Base-by-base conservation (phyloP, 2,113 vertebrate genomes). In the Anolis carolinensis region DNA sequence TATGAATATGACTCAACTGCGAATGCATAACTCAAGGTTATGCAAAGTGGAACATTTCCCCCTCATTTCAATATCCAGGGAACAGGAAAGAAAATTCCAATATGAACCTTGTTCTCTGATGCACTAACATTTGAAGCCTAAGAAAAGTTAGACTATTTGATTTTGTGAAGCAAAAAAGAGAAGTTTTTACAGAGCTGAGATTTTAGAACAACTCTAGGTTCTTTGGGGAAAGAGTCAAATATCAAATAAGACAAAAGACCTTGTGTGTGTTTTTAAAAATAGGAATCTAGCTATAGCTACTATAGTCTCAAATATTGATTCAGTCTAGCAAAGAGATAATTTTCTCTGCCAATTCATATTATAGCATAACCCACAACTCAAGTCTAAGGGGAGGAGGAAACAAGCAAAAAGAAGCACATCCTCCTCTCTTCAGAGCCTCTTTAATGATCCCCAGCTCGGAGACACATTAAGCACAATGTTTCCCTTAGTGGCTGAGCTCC, bases 341-440 rank as follows among this genome's bases (percentile, higher is more conserved):
- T 92, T 93, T 50, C 32, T 87, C 23, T 7, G 48, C 34, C 50
- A 63, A 85, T 88, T 90, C 74, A 52, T 71, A n/a, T 89, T 63
- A 73, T 1, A 44, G 4, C 30, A 6, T 32, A 68, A n/a, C 82
- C 14, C 23, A 50, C 36, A 65, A 85, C 36, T 77, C 48, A 62
- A 75, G 18, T 11, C 36, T 73, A 27, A 20, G 30, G 59, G 44
- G 1, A 36, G 18, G 59, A 74, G 39, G 89, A 18, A 83, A 72
- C 80, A 85, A 84, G 11, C 1, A 84, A 86, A 76, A 67, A 44
- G 39, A 52, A 84, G 34, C 25, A 72, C 1, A 50, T 89, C 67
- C 10, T 79, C 3, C 3, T 81, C 1, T 76, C 34, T 72, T 89
- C 39, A 78, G 88, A 92, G 21, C 7, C 62, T 90, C 50, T 82